Evolutionary conservation across 2,113 vertebrate species (phyloP).

Genomic region (Brienomyrus longianalis): DNA sequence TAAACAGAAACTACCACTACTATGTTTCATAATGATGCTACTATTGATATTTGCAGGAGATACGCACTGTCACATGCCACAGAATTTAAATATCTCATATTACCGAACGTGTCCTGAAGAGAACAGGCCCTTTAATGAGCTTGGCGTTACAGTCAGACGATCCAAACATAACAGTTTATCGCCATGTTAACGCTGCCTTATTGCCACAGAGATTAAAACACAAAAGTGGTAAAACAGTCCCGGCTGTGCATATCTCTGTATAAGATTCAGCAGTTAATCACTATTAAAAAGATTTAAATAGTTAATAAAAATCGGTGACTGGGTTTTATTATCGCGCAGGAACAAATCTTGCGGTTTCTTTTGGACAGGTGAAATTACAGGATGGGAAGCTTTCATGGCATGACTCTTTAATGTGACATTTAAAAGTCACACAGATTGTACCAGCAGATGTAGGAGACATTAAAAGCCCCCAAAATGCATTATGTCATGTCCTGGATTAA

Average conservation of each 20-base stretch:
- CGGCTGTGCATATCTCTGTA: neutral
- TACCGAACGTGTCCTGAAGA: neutral
- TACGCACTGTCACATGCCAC: neutral
- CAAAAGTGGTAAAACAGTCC: neutral
- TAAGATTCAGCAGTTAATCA: neutral
- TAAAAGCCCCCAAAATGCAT: slow-evolving; percentile 1
- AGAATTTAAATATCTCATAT: neutral
- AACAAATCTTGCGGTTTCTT: neutral
- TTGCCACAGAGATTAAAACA: neutral
- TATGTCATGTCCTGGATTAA: neutral
- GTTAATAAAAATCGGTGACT: neutral
- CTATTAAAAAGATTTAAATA: slow-evolving; percentile 3
- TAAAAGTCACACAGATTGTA: neutral
- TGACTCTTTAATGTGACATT: neutral
- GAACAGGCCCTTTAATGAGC: neutral
- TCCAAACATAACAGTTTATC: neutral
- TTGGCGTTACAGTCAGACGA: neutral
- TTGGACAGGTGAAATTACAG: neutral
- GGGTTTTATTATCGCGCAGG: neutral
- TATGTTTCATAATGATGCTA: neutral
- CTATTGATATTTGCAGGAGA: neutral
- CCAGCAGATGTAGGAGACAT: neutral
- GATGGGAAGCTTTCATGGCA: neutral
- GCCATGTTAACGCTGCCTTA: neutral
- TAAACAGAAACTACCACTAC: neutral